phyloP scores from a whole-genome alignment of 2,113 vertebrate genomes.

The Caranx melampygus region DNA sequence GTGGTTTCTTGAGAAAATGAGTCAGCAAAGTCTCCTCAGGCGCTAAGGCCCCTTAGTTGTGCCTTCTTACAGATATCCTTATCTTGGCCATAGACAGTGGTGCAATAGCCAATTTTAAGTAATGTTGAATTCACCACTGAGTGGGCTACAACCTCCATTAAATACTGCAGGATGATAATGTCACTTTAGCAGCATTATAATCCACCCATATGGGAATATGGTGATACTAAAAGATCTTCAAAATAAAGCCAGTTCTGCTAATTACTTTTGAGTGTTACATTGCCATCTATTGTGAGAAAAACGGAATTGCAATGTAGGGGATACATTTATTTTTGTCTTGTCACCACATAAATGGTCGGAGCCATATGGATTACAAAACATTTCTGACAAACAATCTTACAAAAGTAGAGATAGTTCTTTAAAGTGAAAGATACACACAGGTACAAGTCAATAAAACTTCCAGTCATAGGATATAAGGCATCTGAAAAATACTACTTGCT shows the following conservation, averaged over 20 bases:
- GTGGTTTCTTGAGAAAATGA: background rate
- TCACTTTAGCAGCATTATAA: background rate
- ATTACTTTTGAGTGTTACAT: constrained; percentile 9
- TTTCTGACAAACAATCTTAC: background rate
- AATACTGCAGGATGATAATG: background rate
- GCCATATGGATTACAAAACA: background rate
- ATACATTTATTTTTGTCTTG: constrained; percentile 17
- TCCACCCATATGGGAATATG: background rate
- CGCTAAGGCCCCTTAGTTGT: background rate
- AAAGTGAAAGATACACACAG: background rate
- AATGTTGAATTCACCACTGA: background rate
- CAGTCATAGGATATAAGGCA: background rate
- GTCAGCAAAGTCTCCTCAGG: background rate
- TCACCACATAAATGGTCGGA: constrained; percentile 16
- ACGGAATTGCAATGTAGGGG: background rate
- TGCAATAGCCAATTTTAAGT: background rate
- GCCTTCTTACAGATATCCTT: background rate
- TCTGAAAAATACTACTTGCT: background rate
- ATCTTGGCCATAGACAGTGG: background rate
- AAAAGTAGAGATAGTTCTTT: background rate
- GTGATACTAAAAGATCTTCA: background rate
- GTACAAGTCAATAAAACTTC: background rate
- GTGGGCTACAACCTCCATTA: background rate
- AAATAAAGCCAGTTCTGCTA: background rate
- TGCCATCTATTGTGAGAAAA: constrained; percentile 47